phyloP scores from a whole-genome alignment of 2,888 invertebrate genomes.

The Apoderus coryli region DNA sequence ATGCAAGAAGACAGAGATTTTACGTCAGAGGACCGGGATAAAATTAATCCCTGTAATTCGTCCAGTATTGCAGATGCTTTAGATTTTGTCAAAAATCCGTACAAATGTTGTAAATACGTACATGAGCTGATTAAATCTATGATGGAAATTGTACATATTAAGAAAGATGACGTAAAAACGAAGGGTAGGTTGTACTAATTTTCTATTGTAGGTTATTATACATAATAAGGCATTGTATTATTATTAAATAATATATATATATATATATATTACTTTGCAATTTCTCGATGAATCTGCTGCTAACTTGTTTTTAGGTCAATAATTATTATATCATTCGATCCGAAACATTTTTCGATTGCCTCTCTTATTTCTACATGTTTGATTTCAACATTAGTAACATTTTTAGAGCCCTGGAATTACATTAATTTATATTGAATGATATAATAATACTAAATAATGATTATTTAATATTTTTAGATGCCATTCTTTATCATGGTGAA shows the following conservation, averaged over 20 bases:
- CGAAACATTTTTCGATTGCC: no score
- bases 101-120: constrained; percentile 82
- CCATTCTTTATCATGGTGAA: constrained; percentile 92
- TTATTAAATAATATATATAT: no score
- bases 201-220: no score
- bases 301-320: no score
- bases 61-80: constrained; percentile 82
- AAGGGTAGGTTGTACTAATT: constrained; percentile 45
- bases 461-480: constrained; percentile 42
- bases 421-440: no score
- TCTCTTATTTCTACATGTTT: no score
- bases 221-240: no score
- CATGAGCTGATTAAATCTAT: constrained; percentile 76
- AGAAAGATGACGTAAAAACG: constrained; percentile 79
- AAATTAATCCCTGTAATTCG: constrained; percentile 86
- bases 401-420: no score
- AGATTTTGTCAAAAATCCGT: constrained; percentile 92
- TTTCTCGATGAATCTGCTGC: no score
- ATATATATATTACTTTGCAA: no score
- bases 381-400: no score
- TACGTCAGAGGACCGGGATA: constrained; percentile 65
- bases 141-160: constrained; percentile 68
- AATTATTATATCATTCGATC: no score
- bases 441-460: background rate
- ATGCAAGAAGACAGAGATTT: constrained; percentile 86